These are phyloP conservation scores for Anthoptus insignis DNA, from an alignment of 2,888 invertebrate genomes.

Conservation along the genomic window DNA sequence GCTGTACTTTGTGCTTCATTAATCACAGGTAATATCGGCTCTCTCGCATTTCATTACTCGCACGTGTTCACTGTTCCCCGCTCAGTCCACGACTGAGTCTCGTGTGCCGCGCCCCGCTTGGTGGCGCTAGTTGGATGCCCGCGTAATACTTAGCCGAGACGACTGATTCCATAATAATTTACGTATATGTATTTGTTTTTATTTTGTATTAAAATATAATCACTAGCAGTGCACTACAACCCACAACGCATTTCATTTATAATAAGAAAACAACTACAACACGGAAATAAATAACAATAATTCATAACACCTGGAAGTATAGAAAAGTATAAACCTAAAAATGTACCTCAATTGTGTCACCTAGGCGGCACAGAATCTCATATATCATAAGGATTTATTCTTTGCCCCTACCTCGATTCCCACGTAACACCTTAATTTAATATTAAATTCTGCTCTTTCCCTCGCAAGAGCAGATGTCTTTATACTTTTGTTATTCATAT, in stretches of 20 bases:
- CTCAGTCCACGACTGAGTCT: too few relatives aligned
- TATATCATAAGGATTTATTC: constrained; percentile 84
- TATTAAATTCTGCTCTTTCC: constrained; percentile 82
- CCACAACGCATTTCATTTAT: background rate
- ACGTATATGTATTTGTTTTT: too few relatives aligned
- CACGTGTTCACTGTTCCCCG: too few relatives aligned
- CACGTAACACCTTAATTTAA: constrained; percentile 85
- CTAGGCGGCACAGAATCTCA: constrained; percentile 68
- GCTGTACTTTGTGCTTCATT: too few relatives aligned
- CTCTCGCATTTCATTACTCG: too few relatives aligned
- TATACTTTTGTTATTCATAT: constrained; percentile 81
- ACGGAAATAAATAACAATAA: background rate
- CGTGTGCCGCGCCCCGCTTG: too few relatives aligned
- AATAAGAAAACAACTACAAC: background rate
- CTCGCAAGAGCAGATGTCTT: constrained; percentile 76
- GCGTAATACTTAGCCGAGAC: too few relatives aligned
- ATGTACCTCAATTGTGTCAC: constrained; percentile 82
- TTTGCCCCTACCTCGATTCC: constrained; percentile 80
- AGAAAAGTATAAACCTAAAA: constrained; percentile 59
- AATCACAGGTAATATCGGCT: too few relatives aligned
- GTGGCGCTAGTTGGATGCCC: too few relatives aligned
- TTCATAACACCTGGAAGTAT: background rate
- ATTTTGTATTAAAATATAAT: too few relatives aligned
- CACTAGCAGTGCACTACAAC: too few relatives aligned
- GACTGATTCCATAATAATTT: too few relatives aligned